Base-by-base conservation (phyloP, 1,140 invertebrate species). In the Musca domestica region DNA sequence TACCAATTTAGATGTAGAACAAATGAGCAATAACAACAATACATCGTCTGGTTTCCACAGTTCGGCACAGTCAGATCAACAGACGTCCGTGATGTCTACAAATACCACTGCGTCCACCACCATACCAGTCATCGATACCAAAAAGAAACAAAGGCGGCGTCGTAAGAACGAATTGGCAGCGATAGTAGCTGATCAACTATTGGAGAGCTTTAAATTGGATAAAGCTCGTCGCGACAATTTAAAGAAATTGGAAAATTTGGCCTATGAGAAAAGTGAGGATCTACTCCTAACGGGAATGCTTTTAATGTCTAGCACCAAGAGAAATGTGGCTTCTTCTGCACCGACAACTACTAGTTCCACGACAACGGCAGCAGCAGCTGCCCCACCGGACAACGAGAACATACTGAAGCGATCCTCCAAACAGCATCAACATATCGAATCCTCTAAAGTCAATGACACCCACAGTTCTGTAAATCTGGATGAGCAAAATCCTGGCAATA, bases 131-230 rank as follows among this genome's bases (percentile, higher is more conserved):
- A 49, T 17, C 47, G 74, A 74, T 12, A 9, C 67, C 10, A 77
- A 77, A 46, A 81, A 81, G 64, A 80, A 80, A 64, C 78, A 77
- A 51, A 71, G 78, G 2, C 64, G 78, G 0, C 61, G 78, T 9
- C 72, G 80, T 6, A 81, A 81, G 66, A 81, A 81, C 64, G 80
- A 81, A 46, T 70, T 81, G 63, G 80, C 80, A 2, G 76, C 80
- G 20, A 81, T 81, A 70, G 80, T 81, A 20, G 80, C 80, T 1
- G 80, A 81, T 68, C 80, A 81, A 56, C 64, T 81, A 52, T 66
- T 81, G 48, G 80, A 81, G 56, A 81, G 79, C 70, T 81, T 81
- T 17, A 81, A 81, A 67, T 77, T 81, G 6, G 80, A 81, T 69
- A 80, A 81, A 52, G 76, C 80, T 0, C 75, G 76, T 0, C 70